Percentiles rank a stretch among this genome's conserved stretches.
phyloP scores from a whole-genome alignment of 2,888 invertebrate genomes.

The Ditula angustiorana region DNA sequence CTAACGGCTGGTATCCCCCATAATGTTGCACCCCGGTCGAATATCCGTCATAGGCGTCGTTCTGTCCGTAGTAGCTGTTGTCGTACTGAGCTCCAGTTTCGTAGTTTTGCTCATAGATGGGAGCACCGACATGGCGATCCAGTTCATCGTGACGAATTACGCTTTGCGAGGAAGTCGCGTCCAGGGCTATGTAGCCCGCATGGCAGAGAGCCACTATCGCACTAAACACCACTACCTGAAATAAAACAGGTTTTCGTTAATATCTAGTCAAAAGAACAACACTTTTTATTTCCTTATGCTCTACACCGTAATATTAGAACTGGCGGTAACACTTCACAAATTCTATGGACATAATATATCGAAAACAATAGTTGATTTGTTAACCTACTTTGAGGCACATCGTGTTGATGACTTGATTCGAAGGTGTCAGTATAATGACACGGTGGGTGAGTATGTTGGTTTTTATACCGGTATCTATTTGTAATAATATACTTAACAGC shows the following conservation, averaged over 20 bases:
- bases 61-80: slow-evolving; percentile 21
- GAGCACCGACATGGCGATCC: slow-evolving; percentile 16
- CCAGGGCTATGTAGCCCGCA: slow-evolving; percentile 41
- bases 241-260: slow-evolving; percentile 19
- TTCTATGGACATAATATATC: neutral
- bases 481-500: slow-evolving; percentile 40
- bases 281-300: neutral
- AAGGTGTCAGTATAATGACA: slow-evolving; percentile 38
- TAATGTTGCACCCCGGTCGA: slow-evolving; percentile 23
- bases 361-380: slow-evolving; percentile 1
- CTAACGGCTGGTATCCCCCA: slow-evolving; percentile 39
- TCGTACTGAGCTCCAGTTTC: slow-evolving; percentile 24
- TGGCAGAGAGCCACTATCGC: slow-evolving; percentile 34
- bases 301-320: neutral
- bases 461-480: slow-evolving; percentile 43
- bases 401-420: slow-evolving; percentile 35
- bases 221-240: slow-evolving; percentile 40
- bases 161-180: slow-evolving; percentile 54
- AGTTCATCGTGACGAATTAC: slow-evolving; percentile 47
- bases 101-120: slow-evolving; percentile 33
- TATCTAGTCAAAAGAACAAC: neutral
- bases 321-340: neutral
- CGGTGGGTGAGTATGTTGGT: slow-evolving; percentile 41
- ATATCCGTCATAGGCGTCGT: slow-evolving; percentile 17
- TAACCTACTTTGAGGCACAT: slow-evolving; percentile 42